phyloP scores from a whole-genome alignment of 1,140 invertebrate genomes.

The Euwallacea fornicatus region DNA sequence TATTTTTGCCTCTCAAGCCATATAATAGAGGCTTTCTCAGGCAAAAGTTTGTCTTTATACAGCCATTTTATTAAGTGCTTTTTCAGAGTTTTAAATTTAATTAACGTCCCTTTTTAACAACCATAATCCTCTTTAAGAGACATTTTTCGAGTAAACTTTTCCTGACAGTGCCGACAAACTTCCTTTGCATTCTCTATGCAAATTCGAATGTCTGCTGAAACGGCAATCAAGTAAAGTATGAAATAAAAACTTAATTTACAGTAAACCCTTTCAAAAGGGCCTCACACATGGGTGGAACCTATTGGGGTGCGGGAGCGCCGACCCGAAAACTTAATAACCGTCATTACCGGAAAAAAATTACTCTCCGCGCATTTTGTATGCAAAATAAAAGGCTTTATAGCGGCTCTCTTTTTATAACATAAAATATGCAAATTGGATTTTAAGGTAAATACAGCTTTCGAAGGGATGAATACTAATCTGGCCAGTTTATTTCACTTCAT shows the following conservation, averaged over 20 bases:
- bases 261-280: background rate
- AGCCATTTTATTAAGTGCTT: background rate
- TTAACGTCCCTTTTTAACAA: constrained; percentile 6
- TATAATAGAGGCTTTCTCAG: too few relatives aligned
- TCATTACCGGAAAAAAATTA: constrained; percentile 6
- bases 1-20: too few relatives aligned
- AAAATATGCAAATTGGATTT: constrained; percentile 36
- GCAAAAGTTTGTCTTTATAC: background rate
- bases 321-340: too few relatives aligned
- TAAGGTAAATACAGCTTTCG: constrained; percentile 30
- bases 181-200: background rate
- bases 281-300: background rate
- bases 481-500: constrained; percentile 24
- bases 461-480: constrained; percentile 26
- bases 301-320: too few relatives aligned
- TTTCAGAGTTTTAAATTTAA: constrained; percentile 1
- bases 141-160: constrained; percentile 4
- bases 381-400: constrained; percentile 32
- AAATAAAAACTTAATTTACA: too few relatives aligned
- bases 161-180: background rate
- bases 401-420: constrained; percentile 20
- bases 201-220: background rate
- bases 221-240: too few relatives aligned
- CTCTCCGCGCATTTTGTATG: constrained; percentile 20
- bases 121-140: background rate